Conservation (phyloP, 2,888 invertebrate genomes). For the Villa cingulata region DNA sequence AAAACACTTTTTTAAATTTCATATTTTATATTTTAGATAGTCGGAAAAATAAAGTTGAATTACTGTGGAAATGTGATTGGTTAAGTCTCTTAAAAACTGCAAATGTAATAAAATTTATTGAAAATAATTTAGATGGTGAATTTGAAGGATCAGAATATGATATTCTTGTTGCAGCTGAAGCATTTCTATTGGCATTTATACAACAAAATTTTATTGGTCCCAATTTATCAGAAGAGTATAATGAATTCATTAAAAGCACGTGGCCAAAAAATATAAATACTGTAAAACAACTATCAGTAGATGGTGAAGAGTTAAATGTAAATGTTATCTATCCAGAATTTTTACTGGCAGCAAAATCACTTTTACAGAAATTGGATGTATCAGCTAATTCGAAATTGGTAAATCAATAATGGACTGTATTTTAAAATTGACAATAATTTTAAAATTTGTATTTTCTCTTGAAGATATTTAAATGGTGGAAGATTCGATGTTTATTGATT, state of each 20-base stretch:
- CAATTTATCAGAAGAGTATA: slow-evolving; percentile 34
- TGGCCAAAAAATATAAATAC: slow-evolving; percentile 38
- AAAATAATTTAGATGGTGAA: not conserved
- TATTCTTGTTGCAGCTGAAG: slow-evolving; percentile 39
- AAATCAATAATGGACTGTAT: not conserved
- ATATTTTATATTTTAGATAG: not conserved
- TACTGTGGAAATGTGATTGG: slow-evolving; percentile 9
- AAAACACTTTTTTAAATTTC: too few species aligned
- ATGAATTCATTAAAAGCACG: slow-evolving; percentile 34
- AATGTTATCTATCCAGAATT: slow-evolving; percentile 46
- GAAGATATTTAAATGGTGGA: slow-evolving; percentile 44
- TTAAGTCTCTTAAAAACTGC: not conserved
- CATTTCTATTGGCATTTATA: slow-evolving; percentile 56
- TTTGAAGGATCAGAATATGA: slow-evolving; percentile 5
- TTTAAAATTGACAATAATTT: not conserved
- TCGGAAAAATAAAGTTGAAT: not conserved
- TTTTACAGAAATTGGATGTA: slow-evolving; percentile 30
- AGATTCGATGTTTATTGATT: slow-evolving; percentile 52
- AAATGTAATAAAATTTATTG: not conserved
- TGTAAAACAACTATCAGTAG: slow-evolving; percentile 35
- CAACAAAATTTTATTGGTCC: slow-evolving; percentile 77
- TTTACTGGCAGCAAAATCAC: slow-evolving; percentile 30
- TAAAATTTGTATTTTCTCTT: not conserved
- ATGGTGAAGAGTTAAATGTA: slow-evolving; percentile 53
- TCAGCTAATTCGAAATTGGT: slow-evolving; percentile 16